phyloP scores from a whole-genome alignment of 2,797 vertebrate genomes.

The Toxotes lorentzi region DNA sequence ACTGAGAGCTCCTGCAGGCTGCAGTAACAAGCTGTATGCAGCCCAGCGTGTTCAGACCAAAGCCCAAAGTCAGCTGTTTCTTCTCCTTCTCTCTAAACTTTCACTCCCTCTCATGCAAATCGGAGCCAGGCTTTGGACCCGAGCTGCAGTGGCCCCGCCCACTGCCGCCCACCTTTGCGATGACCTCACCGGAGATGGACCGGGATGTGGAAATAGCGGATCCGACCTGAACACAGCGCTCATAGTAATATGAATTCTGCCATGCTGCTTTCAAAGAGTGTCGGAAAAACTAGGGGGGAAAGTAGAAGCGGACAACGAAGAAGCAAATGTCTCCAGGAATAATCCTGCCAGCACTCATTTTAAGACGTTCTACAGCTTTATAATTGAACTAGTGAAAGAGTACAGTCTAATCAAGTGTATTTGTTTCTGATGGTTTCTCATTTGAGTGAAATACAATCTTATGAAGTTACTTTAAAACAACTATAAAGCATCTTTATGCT shows the following conservation, averaged over 20 bases:
- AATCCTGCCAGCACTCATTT: not conserved
- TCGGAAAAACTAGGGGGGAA: not conserved
- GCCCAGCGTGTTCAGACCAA: not conserved
- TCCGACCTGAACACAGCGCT: not conserved
- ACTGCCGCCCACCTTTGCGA: constrained; percentile 63
- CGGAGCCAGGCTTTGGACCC: constrained; percentile 11
- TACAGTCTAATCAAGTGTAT: no score
- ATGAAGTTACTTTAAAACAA: no score
- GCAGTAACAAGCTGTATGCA: constrained; percentile 5
- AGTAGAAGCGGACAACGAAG: no score
- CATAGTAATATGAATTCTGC: no score
- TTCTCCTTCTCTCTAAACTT: constrained; percentile 58
- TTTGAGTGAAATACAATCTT: no score
- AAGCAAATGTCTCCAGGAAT: not conserved
- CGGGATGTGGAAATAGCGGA: constrained; percentile 36
- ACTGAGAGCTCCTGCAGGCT: constrained; percentile 21
- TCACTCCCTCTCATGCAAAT: constrained; percentile 56
- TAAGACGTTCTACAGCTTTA: not conserved
- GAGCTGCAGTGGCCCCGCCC: constrained; percentile 58
- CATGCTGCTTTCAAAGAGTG: constrained; percentile 41
- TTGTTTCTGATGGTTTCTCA: no score
- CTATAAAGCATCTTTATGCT: no score
- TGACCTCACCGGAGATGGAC: constrained; percentile 61
- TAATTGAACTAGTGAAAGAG: not conserved
- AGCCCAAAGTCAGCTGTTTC: constrained; percentile 29